Evolutionary conservation across 2,797 vertebrate species (phyloP).

Genomic region (Myripristis murdjan): DNA sequence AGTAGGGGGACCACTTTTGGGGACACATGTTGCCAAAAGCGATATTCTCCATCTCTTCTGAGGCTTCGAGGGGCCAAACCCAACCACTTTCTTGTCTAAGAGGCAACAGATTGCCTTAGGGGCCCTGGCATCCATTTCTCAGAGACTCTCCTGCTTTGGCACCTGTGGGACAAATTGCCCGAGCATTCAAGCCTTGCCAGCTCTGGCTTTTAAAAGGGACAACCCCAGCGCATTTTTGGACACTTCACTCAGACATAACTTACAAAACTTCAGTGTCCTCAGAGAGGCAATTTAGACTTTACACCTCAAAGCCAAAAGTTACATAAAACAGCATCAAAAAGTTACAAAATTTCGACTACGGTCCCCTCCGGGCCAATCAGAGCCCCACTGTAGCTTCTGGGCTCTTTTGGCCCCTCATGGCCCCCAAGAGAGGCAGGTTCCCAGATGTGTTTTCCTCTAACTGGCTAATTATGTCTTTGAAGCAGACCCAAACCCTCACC

Average conservation of each 20-base stretch:
- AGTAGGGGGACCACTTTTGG: too few species aligned
- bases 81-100: too few species aligned
- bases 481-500: slow-evolving; percentile 34
- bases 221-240: background rate
- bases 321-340: slow-evolving; percentile 32
- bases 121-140: too few species aligned
- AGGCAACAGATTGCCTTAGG: too few species aligned
- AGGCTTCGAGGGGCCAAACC: too few species aligned
- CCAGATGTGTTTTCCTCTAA: slow-evolving; percentile 28
- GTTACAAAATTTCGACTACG: slow-evolving; percentile 8
- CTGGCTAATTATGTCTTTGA: slow-evolving; percentile 55
- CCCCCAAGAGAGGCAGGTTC: slow-evolving; percentile 10
- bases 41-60: too few species aligned
- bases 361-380: background rate
- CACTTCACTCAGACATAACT: slow-evolving; percentile 3
- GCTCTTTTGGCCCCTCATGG: slow-evolving; percentile 7
- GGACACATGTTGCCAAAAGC: too few species aligned
- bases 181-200: background rate
- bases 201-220: slow-evolving; percentile 2
- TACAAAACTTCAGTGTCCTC: slow-evolving; percentile 5
- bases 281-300: slow-evolving; percentile 26
- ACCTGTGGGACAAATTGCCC: background rate
- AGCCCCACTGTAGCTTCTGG: background rate
- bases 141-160: background rate
- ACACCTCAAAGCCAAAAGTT: slow-evolving; percentile 8